These are phyloP conservation scores for Chunga burmeisteri DNA, from an alignment of 2,113 vertebrate species.

Conservation along the genomic window DNA sequence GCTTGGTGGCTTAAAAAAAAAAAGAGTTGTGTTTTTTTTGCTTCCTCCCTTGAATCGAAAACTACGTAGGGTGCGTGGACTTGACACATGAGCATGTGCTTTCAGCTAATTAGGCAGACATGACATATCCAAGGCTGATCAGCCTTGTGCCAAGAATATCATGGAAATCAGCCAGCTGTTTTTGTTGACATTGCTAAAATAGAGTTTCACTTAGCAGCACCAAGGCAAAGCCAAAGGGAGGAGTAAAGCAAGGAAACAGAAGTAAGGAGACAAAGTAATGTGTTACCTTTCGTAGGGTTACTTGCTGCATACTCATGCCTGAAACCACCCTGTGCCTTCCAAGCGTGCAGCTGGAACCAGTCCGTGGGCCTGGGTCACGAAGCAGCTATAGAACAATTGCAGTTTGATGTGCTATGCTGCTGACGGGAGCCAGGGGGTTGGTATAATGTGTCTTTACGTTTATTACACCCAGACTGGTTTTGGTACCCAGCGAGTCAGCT, in stretches of 20 bases:
- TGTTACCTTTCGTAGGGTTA: not conserved
- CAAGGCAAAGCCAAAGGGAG: not conserved
- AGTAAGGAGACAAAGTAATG: not conserved
- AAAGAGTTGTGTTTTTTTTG: not conserved
- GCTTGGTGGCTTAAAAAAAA: not conserved
- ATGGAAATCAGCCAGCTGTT: constrained; percentile 55
- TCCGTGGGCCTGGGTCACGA: not conserved
- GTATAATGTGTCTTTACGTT: rapidly evolving
- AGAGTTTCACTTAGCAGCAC: not conserved
- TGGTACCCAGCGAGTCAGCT: not conserved
- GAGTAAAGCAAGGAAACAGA: not conserved
- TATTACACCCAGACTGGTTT: not conserved
- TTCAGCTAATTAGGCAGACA: constrained; percentile 48
- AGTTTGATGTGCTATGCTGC: not conserved
- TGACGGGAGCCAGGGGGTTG: no score
- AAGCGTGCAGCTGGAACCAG: not conserved
- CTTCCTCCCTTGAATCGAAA: not conserved
- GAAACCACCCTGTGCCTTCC: not conserved
- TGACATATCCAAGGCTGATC: constrained; percentile 33
- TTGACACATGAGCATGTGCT: not conserved
- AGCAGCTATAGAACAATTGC: not conserved
- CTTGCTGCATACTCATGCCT: no score
- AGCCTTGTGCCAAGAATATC: constrained; percentile 26
- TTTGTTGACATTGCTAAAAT: constrained; percentile 54
- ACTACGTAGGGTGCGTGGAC: not conserved